These are phyloP conservation scores for Zoanthus sansibaricus DNA, from an alignment of 92 coral and sea anemone genomes.

Conservation along the genomic window DNA sequence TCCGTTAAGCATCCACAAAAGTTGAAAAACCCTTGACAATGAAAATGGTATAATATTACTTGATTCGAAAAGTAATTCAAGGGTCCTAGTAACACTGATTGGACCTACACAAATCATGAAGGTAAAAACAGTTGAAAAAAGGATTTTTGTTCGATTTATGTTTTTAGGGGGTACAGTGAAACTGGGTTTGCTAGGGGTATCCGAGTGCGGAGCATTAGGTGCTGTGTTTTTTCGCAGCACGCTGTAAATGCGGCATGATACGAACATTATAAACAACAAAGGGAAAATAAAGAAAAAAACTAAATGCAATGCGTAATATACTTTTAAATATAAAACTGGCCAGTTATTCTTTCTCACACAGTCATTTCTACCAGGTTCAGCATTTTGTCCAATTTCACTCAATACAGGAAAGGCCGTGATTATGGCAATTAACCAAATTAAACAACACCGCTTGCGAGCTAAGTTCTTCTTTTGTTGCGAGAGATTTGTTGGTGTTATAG, in stretches of 20 bases:
- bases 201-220: not conserved
- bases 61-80: too few species aligned
- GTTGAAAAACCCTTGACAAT: not conserved
- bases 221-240: too few species aligned
- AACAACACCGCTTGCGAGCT: conserved; percentile 5
- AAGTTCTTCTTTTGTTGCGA: not conserved
- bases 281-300: not conserved
- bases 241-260: too few species aligned
- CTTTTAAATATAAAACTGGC: not conserved
- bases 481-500: not conserved
- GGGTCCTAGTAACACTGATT: too few species aligned
- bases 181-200: not conserved
- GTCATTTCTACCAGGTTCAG: not conserved
- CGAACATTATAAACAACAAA: not conserved
- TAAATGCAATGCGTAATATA: not conserved
- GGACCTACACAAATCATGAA: too few species aligned
- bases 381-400: not conserved
- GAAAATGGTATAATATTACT: not conserved
- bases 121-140: too few species aligned
- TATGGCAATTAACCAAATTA: conserved; percentile 12
- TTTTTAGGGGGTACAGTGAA: not conserved
- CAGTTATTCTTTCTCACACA: conserved; percentile 8
- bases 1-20: not conserved
- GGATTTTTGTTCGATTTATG: too few species aligned
- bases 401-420: not conserved